Conservation (phyloP, 2,113 vertebrate species). For the Tauraco erythrolophus region DNA sequence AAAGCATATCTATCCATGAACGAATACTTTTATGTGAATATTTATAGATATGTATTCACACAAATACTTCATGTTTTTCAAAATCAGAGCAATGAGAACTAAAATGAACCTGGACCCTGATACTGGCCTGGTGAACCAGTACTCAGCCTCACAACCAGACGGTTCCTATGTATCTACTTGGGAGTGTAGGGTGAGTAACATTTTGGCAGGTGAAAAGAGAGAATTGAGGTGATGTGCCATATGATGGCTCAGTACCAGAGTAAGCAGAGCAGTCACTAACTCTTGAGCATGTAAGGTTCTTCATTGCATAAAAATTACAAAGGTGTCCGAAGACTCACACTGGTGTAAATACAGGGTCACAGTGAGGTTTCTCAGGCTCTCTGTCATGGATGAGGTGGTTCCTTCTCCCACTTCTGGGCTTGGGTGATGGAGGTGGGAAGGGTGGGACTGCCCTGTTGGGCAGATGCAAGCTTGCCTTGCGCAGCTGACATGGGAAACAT, state of each 20-base stretch:
- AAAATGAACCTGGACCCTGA: slow-evolving; percentile 62
- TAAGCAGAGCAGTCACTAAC: not conserved
- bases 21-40: not conserved
- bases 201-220: not conserved
- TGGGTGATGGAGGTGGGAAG: not conserved
- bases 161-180: not conserved
- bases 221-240: not conserved
- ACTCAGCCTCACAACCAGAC: not conserved
- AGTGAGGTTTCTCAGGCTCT: not conserved
- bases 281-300: not conserved
- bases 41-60: not conserved
- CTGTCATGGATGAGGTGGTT: not conserved
- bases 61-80: slow-evolving; percentile 13
- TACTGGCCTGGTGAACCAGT: slow-evolving; percentile 3
- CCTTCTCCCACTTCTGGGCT: not conserved
- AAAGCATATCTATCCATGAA: not conserved
- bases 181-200: slow-evolving; percentile 57
- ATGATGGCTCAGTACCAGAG: not conserved
- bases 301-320: not conserved
- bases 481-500: not conserved
- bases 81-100: slow-evolving; percentile 71
- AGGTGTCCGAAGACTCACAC: not conserved
- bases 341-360: not conserved
- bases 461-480: not conserved
- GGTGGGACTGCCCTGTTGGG: not conserved